Evolutionary conservation across 2,888 invertebrate species (phyloP), one percentile per base, ranked within the genome.

Genomic region (Junonia oenone): DNA sequence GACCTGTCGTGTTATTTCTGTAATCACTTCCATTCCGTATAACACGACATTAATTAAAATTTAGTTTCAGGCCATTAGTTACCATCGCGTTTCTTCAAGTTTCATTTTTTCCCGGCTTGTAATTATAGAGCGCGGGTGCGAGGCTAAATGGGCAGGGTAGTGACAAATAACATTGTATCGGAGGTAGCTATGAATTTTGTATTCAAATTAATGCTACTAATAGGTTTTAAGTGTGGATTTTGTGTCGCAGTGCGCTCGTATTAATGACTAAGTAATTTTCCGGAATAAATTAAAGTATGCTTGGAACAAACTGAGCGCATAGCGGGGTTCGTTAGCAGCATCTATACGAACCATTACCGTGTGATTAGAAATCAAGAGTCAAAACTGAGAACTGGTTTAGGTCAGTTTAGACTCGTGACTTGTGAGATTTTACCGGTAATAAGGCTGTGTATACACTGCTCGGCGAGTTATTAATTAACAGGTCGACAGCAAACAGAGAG

Each of bases 41-140:
- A 89, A 88, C 86, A 87, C 88, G 89, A 87, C 87, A 90, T 86
- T 91, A 91, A 90, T 91, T 90, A 91, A 91, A 90, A 89, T 90
- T 90, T 90, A 89, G 90, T 87, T 89, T 87, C 87, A 88, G 88
- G 69, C 88, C 89, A 88, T 90, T 89, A 88, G 88, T 85, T 73
- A 78, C 78, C 81, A 78, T 87, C 84, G 88, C 85, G 88, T 90
- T 90, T 83, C 87, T 87, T 88, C 74, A 79, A 83, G 82, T 87
- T 86, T 73, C 78, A 79, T 86, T 87, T 87, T 86, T 88, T 80
- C 75, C 68, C 68, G 48, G 59, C 68, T 78, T 78, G 82, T 90
- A 90, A 90, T 90, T 89, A 90, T 76, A 85, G 79, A 78, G 78
- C 68, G 69, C 73, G 76, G 83, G 88, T 76, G 88, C 78, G 78